A percentile compares a stretch with the other conserved stretches of the same genome.
phyloP scores from a whole-genome alignment of 2,888 invertebrate species.

The Polietes domitor region DNA sequence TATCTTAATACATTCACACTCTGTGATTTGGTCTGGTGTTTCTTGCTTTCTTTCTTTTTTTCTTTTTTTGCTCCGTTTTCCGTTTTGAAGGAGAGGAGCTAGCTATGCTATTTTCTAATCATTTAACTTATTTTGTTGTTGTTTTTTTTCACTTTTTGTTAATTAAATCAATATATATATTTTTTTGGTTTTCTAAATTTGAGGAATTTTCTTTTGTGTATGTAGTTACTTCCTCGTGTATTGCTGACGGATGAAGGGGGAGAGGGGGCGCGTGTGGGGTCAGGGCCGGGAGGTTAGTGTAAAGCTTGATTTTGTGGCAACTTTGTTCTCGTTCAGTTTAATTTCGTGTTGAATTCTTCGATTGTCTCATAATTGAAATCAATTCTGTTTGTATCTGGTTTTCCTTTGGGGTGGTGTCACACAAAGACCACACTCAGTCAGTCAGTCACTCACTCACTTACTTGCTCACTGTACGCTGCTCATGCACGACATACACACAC shows the following conservation, averaged over 20 bases:
- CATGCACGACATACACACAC: conserved; percentile 24
- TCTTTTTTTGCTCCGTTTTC: background rate
- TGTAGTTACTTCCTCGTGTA: background rate
- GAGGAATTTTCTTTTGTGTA: background rate
- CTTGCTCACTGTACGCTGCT: conserved; percentile 39
- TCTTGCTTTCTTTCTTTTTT: background rate
- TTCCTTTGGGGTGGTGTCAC: conserved; percentile 68
- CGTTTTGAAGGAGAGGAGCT: too few relatives aligned
- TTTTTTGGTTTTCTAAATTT: background rate
- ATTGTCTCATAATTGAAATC: conserved; percentile 67
- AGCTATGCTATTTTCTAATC: background rate
- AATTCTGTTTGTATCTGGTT: conserved; percentile 70
- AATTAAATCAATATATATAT: conserved; percentile 11
- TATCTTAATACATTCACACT: too few relatives aligned
- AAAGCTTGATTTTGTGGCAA: background rate
- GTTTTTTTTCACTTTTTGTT: background rate
- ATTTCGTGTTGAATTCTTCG: conserved; percentile 51
- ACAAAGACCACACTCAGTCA: too few relatives aligned
- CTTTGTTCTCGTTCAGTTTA: conserved; percentile 1
- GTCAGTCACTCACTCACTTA: too few relatives aligned
- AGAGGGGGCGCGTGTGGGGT: background rate
- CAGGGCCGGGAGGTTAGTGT: background rate
- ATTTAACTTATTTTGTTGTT: background rate
- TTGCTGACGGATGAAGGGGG: too few relatives aligned
- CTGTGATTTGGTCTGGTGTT: background rate